A percentile compares a stretch with the other conserved stretches of the same genome.
Conservation (phyloP, 2,888 invertebrate genomes). For the Lithophane semibrunnea region DNA sequence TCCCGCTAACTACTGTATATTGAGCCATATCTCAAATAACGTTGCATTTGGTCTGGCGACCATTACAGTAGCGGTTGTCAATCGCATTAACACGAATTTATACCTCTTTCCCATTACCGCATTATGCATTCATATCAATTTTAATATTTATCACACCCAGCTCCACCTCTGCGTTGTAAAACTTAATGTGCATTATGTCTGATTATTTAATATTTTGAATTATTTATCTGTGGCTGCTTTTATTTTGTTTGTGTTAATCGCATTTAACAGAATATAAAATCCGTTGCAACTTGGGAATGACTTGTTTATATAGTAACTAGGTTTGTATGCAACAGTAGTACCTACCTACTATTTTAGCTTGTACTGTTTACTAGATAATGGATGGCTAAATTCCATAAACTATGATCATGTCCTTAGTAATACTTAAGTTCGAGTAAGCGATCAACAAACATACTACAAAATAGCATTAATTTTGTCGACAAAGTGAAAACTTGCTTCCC, state of each 20-base stretch:
- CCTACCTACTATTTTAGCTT: not conserved
- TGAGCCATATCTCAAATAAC: slow-evolving; percentile 48
- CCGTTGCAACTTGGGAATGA: fast-evolving
- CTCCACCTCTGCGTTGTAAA: slow-evolving; percentile 55
- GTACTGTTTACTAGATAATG: too few relatives aligned
- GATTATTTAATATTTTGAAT: slow-evolving; percentile 65
- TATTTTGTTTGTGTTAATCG: slow-evolving; percentile 24
- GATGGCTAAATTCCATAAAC: not conserved
- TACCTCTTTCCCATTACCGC: slow-evolving; percentile 71
- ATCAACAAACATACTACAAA: not conserved
- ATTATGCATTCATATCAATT: slow-evolving; percentile 70
- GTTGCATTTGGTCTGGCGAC: slow-evolving; percentile 58
- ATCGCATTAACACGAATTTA: slow-evolving; percentile 72
- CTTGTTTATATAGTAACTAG: not conserved
- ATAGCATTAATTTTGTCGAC: not conserved
- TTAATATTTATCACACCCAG: slow-evolving; percentile 64
- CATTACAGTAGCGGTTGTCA: slow-evolving; percentile 70
- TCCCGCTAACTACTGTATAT: slow-evolving; percentile 41
- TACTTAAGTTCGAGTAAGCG: not conserved
- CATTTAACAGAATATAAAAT: slow-evolving; percentile 7
- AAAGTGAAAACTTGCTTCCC: not conserved
- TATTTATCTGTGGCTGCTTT: slow-evolving; percentile 43
- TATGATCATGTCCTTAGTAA: not conserved
- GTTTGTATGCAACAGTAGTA: too few relatives aligned
- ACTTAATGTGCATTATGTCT: slow-evolving; percentile 54